Evolutionary conservation across 2,888 invertebrate genomes (phyloP).

Genomic region (Pecten maximus): DNA sequence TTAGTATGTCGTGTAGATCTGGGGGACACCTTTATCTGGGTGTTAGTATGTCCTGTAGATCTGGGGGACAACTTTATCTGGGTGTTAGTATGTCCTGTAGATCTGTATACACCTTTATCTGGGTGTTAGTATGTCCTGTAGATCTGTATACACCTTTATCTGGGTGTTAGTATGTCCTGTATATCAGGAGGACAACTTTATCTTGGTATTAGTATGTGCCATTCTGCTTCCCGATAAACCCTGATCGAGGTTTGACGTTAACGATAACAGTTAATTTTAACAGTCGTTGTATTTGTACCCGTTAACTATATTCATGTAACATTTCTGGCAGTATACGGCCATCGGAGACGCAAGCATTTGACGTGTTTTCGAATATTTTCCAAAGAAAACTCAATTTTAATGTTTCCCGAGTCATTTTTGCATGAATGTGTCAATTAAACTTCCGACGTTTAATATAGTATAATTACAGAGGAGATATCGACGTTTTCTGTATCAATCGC

Average conservation of each 20-base stretch:
- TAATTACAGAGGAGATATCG: neutral
- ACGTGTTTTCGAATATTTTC: conserved; percentile 12
- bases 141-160: too few species aligned
- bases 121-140: too few species aligned
- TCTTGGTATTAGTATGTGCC: too few species aligned
- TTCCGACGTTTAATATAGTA: neutral
- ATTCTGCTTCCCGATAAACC: too few species aligned
- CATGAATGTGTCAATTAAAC: conserved; percentile 22
- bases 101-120: too few species aligned
- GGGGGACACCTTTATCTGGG: too few species aligned
- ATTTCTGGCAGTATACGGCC: neutral
- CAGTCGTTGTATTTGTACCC: neutral
- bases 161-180: too few species aligned
- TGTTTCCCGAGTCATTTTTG: neutral
- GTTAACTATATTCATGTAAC: neutral
- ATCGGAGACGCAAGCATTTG: neutral
- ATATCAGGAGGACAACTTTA: too few species aligned
- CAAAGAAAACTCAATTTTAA: conserved; percentile 10
- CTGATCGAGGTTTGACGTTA: neutral
- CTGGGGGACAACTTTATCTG: too few species aligned
- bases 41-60: too few species aligned
- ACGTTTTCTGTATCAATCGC: neutral
- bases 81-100: too few species aligned
- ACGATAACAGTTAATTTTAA: neutral
- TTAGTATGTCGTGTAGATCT: too few species aligned